Evolutionary conservation across 2,113 vertebrate genomes (phyloP).

Genomic region (Tetrax tetrax): DNA sequence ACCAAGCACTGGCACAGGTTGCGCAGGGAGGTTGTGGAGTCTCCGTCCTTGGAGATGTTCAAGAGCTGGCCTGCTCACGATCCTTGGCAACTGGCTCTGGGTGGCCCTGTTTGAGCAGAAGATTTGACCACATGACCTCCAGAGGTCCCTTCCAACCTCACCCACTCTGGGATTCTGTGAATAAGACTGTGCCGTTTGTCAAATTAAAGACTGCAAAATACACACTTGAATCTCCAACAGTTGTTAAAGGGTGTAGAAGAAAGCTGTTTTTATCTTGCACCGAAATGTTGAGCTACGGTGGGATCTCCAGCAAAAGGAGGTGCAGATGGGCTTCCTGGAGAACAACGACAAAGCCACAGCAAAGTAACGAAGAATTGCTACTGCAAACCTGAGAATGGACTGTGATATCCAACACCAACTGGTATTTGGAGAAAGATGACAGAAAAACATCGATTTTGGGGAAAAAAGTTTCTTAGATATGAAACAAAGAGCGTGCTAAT

Average conservation of each 20-base stretch:
- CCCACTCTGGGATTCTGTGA: background rate
- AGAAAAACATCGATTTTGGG: background rate
- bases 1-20: background rate
- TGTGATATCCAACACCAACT: background rate
- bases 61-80: background rate
- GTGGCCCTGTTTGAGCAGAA: background rate
- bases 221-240: background rate
- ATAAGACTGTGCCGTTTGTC: rapidly evolving
- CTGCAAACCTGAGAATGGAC: background rate
- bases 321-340: too few relatives aligned
- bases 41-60: background rate
- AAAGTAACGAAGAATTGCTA: background rate
- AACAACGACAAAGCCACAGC: background rate
- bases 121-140: background rate
- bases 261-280: background rate
- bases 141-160: background rate
- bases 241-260: background rate
- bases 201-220: background rate
- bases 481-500: background rate
- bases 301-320: background rate
- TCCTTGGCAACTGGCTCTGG: background rate
- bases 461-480: background rate
- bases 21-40: background rate
- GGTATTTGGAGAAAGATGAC: background rate
- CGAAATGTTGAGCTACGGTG: background rate